Percentiles rank a stretch among this genome's conserved stretches.
phyloP scores from a whole-genome alignment of 2,797 vertebrate species.

The Melanotaenia nigrans region DNA sequence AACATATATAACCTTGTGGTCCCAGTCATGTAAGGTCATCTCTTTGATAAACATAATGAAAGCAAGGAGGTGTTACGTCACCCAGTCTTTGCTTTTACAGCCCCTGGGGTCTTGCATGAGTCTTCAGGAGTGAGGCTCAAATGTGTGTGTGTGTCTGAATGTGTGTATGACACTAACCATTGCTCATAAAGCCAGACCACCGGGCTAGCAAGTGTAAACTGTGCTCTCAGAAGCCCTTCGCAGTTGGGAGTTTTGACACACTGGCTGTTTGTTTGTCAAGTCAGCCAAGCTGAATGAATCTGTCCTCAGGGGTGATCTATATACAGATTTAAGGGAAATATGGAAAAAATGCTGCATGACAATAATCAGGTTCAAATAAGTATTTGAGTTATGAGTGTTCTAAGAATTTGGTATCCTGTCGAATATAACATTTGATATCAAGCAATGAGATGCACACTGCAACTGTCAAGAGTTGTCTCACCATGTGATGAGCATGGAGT shows the following conservation, averaged over 20 bases:
- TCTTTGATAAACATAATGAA: constrained; percentile 72
- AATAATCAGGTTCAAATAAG: constrained; percentile 27
- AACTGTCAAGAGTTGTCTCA: constrained; percentile 28
- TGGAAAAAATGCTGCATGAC: constrained; percentile 44
- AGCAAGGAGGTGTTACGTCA: constrained; percentile 67
- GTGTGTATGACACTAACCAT: constrained; percentile 75
- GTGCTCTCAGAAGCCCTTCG: constrained; percentile 81
- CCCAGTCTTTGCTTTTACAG: constrained; percentile 67
- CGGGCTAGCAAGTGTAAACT: constrained; percentile 84
- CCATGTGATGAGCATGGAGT: constrained; percentile 18
- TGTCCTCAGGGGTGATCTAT: constrained; percentile 58
- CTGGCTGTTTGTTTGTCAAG: constrained; percentile 84
- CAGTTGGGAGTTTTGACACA: constrained; percentile 80
- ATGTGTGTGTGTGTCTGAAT: constrained; percentile 45
- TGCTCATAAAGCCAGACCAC: constrained; percentile 85
- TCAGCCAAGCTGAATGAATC: constrained; percentile 76
- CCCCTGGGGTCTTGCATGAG: constrained; percentile 65
- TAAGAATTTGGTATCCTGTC: constrained; percentile 36
- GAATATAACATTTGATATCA: constrained; percentile 40
- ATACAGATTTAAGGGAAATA: constrained; percentile 46
- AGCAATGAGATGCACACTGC: constrained; percentile 17
- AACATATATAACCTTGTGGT: constrained; percentile 66
- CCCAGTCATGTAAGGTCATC: constrained; percentile 72
- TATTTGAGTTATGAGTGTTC: constrained; percentile 21
- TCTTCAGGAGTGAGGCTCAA: constrained; percentile 52